These are phyloP conservation scores for Colaptes auratus DNA, from an alignment of 2,113 vertebrate species.

Conservation along the genomic window DNA sequence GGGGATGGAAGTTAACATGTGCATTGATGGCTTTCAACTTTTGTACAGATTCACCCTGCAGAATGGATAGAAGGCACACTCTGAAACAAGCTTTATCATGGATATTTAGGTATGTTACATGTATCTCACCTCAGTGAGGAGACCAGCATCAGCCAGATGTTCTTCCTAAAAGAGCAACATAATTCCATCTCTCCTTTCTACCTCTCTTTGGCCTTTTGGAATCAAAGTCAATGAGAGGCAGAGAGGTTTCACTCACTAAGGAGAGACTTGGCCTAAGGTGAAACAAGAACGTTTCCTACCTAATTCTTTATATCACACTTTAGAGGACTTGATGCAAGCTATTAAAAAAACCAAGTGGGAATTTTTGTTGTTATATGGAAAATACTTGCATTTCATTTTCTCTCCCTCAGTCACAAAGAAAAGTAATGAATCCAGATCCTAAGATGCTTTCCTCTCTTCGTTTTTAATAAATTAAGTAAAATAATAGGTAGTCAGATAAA, in stretches of 20 bases:
- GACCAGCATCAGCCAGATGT: background rate
- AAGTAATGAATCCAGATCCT: background rate
- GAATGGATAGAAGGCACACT: background rate
- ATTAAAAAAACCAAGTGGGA: background rate
- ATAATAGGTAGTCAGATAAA: background rate
- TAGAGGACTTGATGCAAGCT: background rate
- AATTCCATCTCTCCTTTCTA: background rate
- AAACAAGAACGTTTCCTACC: background rate
- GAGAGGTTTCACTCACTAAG: background rate
- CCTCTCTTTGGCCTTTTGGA: background rate
- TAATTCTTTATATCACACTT: background rate
- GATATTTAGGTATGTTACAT: background rate
- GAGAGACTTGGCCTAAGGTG: background rate
- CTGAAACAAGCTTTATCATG: background rate
- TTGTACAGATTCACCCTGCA: background rate
- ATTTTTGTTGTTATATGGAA: background rate
- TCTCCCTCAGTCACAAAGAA: background rate
- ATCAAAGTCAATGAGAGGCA: background rate
- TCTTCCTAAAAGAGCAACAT: background rate
- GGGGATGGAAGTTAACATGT: accelerated
- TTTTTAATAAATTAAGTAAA: background rate
- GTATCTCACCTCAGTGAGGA: background rate
- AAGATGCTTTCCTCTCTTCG: background rate
- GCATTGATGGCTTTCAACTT: background rate
- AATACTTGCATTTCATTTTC: background rate